Base-by-base conservation (phyloP, 2,113 vertebrate species). In the Puntigrus tetrazona region DNA sequence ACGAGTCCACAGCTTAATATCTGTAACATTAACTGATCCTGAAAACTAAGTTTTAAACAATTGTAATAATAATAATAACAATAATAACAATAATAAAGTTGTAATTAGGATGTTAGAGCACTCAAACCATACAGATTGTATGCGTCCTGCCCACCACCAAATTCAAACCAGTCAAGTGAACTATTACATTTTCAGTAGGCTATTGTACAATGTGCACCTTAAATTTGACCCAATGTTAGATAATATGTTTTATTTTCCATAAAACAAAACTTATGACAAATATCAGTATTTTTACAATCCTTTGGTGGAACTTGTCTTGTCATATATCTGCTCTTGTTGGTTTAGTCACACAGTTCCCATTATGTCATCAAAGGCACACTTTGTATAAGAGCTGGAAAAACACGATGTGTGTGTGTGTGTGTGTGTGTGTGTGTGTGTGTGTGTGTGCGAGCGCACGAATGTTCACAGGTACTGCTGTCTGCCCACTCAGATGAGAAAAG, bases 311-410 rank as follows among this genome's bases (percentile, higher is more conserved):
- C 45, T 76, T 52, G 27, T 76, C 67, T 82, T 57, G 79, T 27
- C 25, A 36, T 38, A 59, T 57, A 55, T 8, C n/a, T 45, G 13
- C 10, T 67, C 31, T 59, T 34, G 31, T 77, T 88, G 82, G 84
- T 81, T 74, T 41, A 55, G 45, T 52, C 14, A 38, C 47, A 29
- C 14, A 73, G 55, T 74, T 84, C 84, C 89, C 76, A 87, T 91
- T 87, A 86, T 84, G 87, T 88, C 83, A 86, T 80, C 22, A 75
- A 11, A 45, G 14, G 25, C 78, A 84, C 31, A 84, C 16, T n/a
- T n/a, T 84, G 72, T 41, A 61, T 57, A 52, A 69, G 47, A 50
- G 50, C 59, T 50, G 72, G 47, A 43, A 83, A 86, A 73, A 84
- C 63, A 76, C 61, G 57, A 43, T 63, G 25, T 31, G n/a, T 67